Base-by-base conservation (phyloP, 2,888 invertebrate genomes). In the Eupithecia subumbrata region DNA sequence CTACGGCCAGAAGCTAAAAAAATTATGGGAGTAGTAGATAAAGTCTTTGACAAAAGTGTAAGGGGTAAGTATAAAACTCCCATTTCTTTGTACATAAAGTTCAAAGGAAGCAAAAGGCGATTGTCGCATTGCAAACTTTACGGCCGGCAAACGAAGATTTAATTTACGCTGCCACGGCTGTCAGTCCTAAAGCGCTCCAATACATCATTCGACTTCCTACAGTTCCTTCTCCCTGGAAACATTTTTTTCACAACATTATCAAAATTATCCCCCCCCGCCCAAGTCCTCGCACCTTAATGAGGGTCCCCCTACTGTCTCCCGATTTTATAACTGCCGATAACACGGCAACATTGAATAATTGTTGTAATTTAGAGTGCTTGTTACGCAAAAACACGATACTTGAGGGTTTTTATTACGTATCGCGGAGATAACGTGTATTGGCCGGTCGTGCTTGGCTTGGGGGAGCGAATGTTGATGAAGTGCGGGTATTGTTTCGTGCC, bases 281-380 rank as follows among this genome's bases (percentile, higher is more conserved):
- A 56, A 67, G 77, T 78, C 77, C 79, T 76, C 86, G 85, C 87
- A 90, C 90, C 89, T 90, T 93, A 91, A 93, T 91, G 92, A 92
- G 91, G 78, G 78, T 79, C 83, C 76, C 85, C 88, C 88, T 60
- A 83, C 84, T 84, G 86, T 88, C 88, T 87, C 88, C 88, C 87
- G 87, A 92, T 92, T 91, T 91, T 90, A 91, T 90, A 91, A 90
- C 92, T 91, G 91, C 93, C 93, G 93, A 94, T 94, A 94, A 89
- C 92, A 88, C 86, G 85, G 89, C 86, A 86, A 90, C 93, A 93
- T 94, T 92, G 94, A 94, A 93, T 94, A 94, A 94, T 93, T 94
- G 94, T 92, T 90, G 91, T 92, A 91, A 93, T 94, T 93, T 91
- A 91, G 89, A 83, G 87, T 86, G 90, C 92, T 92, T 92, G 92